Base-by-base conservation (phyloP, 1,140 invertebrate genomes). In the Acromyrmex heyeri region DNA sequence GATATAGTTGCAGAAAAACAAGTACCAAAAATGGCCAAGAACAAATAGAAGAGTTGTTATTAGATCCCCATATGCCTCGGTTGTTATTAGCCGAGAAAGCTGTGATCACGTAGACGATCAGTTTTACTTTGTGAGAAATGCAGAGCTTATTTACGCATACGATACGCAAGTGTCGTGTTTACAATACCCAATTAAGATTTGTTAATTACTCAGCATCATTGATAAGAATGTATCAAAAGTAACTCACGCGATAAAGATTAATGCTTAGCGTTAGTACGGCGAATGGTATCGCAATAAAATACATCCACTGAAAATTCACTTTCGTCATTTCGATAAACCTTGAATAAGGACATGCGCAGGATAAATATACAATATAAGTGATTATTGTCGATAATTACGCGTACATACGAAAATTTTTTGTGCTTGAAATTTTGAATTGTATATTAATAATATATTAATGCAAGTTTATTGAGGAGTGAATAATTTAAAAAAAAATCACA, bases 171-270 rank as follows among this genome's bases (percentile, higher is more conserved):
- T 69, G 14, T 65, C n/a, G 10, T 8, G 30, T 44, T 44, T 0
- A 69, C 2, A 27, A 67, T 12, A 44, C 21, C n/a, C 24, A 16
- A 48, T 14, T 7, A 50, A 50, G 21, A 75, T 24, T 38, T 44
- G 24, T 64, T 62, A 64, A 55, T 65, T 50, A 38, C 3, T 65
- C 61, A n/a, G 14, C 3, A n/a, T 53, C 4, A 44, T 65, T 10
- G 12, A 44, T 67, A 21, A 64, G 0, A 24, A n/a, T 53, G 7
- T 50, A 62, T 70, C 10, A n/a, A 30, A 27, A 81, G n/a, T 55
- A 67, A 87, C 79, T 83, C 7, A 87, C 86, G 24, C 59, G 59
- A 48, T 87, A 87, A 2, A 87, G 86, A 87, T 73, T 83, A n/a
- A 87, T 10, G 21, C 67, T 87, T 7, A 75, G 30, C 34, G 69